Base-by-base conservation (phyloP, 2,113 vertebrate species). In the Rhea pennata region DNA sequence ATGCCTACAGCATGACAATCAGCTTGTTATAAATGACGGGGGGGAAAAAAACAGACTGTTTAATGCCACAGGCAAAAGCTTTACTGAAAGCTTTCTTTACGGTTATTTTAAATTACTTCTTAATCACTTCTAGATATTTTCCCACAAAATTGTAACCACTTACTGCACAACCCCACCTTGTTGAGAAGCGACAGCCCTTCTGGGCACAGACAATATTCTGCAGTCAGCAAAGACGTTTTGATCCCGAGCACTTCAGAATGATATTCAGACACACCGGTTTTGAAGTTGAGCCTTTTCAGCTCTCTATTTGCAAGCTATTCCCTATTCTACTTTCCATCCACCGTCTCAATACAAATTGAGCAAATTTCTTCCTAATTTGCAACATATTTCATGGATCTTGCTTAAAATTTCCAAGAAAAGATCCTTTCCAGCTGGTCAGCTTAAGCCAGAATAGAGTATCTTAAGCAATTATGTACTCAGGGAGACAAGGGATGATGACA, bases 41-140 rank as follows among this genome's bases (percentile, higher is more conserved):
- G n/a, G 36, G 36, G 36, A 84, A 76, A 36, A 82, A 31, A 82
- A 82, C 21, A 56, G 61, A 62, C 42, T 82, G 31, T 44, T 91
- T 56, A 89, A 40, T 44, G 77, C 84, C 42, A 75, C 21, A 5
- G 51, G 84, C 36, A 65, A 91, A 84, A 91, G 51, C 69, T 90
- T 93, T 74, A 91, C 88, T 53, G 69, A 91, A 94, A 94, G 53
- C 44, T 36, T 36, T 36, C 36, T 36, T 36, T 36, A 87, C 6
- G 87, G 84, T n/a, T 78, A 93, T 79, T 72, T 95, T 46, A 89
- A 87, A 95, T 84, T 91, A 58, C 65, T 95, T 92, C 95, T 92
- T 90, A 92, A 96, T 77, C 89, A 94, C 46, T 84, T 84, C 51
- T 69, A 82, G 70, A 51, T 87, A 78, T 69, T 80, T 46, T 26